These are phyloP conservation scores for Tholera decimalis DNA, from an alignment of 2,888 invertebrate species.

Conservation along the genomic window DNA sequence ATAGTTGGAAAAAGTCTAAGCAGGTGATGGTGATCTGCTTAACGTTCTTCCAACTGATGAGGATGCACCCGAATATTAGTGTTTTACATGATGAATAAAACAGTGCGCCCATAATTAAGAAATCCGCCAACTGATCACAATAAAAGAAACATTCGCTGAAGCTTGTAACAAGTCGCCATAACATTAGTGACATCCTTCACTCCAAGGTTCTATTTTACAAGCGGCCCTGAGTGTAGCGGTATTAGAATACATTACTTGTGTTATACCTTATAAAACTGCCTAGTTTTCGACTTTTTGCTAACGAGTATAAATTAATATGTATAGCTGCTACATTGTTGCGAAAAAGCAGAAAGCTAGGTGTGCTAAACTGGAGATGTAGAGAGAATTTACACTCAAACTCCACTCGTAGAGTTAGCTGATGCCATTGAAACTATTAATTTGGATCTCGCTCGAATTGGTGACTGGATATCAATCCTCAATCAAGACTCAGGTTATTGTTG, in stretches of 20 bases:
- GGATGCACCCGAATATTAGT: too few species aligned
- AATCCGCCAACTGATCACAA: slow-evolving; percentile 1
- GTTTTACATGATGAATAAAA: too few species aligned
- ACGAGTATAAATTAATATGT: slow-evolving; percentile 20
- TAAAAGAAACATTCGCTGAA: slow-evolving; percentile 17
- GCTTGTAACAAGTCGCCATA: slow-evolving; percentile 7
- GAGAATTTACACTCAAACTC: too few species aligned
- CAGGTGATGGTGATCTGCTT: too few species aligned
- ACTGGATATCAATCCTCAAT: too few species aligned
- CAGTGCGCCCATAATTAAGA: slow-evolving; percentile 3
- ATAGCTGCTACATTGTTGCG: not conserved
- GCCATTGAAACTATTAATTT: too few species aligned
- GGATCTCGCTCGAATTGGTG: too few species aligned
- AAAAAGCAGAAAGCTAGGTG: not conserved
- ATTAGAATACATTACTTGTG: slow-evolving; percentile 52
- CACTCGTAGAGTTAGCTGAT: too few species aligned
- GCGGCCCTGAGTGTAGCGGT: slow-evolving; percentile 41
- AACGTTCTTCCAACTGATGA: too few species aligned
- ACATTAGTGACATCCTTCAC: slow-evolving; percentile 46
- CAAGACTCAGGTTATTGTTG: too few species aligned
- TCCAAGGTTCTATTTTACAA: slow-evolving; percentile 35
- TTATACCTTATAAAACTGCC: slow-evolving; percentile 28
- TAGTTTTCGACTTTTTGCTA: slow-evolving; percentile 37
- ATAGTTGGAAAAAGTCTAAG: not conserved
- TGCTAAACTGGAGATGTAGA: not conserved